Percentiles rank a stretch among this genome's conserved stretches.
Evolutionary conservation across 2,797 vertebrate species (phyloP).

Genomic region (Sebastes nivosus): DNA sequence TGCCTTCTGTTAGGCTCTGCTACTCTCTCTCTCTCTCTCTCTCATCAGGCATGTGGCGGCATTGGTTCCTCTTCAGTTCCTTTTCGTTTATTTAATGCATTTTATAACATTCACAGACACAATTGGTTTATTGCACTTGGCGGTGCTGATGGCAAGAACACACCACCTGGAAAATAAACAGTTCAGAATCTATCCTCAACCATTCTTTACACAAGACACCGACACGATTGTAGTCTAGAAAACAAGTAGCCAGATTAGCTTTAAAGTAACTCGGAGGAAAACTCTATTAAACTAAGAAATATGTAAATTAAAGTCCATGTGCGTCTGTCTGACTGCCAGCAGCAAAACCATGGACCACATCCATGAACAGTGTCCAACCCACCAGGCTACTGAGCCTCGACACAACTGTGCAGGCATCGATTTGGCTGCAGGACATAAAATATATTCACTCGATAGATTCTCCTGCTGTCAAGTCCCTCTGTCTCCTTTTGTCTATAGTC

Average conservation of each 20-base stretch:
- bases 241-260: background rate
- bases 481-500: background rate
- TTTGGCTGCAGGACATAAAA: slow-evolving; percentile 31
- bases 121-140: background rate
- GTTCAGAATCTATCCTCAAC: background rate
- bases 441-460: slow-evolving; percentile 16
- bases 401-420: slow-evolving; percentile 24
- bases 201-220: background rate
- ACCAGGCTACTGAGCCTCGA: background rate
- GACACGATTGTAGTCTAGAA: background rate
- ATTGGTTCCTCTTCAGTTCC: background rate
- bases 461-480: slow-evolving; percentile 13
- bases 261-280: background rate
- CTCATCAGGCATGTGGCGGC: background rate
- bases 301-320: background rate
- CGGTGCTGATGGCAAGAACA: background rate
- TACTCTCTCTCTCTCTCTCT: background rate
- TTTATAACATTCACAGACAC: background rate
- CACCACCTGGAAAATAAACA: background rate
- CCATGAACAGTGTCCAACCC: slow-evolving; percentile 26
- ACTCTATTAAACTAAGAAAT: background rate
- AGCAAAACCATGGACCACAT: background rate
- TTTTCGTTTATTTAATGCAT: background rate
- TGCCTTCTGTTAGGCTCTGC: background rate
- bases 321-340: background rate